phyloP scores from a whole-genome alignment of 1,140 invertebrate genomes.

The Tetramorium simillimum region DNA sequence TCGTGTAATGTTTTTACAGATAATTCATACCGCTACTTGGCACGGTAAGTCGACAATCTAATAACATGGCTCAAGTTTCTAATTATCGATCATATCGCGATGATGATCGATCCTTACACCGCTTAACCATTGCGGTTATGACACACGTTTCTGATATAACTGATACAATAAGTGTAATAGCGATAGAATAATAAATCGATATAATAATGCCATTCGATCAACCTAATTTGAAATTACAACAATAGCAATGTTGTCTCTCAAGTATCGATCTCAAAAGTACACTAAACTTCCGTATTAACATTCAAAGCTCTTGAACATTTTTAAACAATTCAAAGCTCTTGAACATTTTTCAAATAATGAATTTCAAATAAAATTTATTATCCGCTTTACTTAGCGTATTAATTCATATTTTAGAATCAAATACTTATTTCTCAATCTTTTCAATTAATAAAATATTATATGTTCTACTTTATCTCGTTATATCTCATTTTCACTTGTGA shows the following conservation, averaged over 20 bases:
- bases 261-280: not conserved
- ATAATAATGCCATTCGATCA: not conserved
- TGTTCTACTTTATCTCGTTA: not conserved
- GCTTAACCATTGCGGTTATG: constrained; percentile 13
- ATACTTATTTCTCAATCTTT: not conserved
- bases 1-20: not conserved
- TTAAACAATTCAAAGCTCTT: too few species aligned
- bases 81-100: constrained; percentile 39
- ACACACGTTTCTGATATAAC: not conserved
- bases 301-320: not conserved
- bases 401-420: not conserved
- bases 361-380: constrained; percentile 5
- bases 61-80: constrained; percentile 29
- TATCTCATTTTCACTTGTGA: not conserved
- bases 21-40: not conserved
- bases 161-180: not conserved
- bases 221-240: not conserved
- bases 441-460: not conserved
- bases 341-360: not conserved
- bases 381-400: not conserved
- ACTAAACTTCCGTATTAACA: not conserved
- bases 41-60: constrained; percentile 1
- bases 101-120: constrained; percentile 35
- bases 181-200: not conserved
- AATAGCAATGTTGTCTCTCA: not conserved